A percentile compares a stretch with the other conserved stretches of the same genome.
Evolutionary conservation across 2,888 invertebrate genomes (phyloP).

Genomic region (Adelphocoris suturalis): DNA sequence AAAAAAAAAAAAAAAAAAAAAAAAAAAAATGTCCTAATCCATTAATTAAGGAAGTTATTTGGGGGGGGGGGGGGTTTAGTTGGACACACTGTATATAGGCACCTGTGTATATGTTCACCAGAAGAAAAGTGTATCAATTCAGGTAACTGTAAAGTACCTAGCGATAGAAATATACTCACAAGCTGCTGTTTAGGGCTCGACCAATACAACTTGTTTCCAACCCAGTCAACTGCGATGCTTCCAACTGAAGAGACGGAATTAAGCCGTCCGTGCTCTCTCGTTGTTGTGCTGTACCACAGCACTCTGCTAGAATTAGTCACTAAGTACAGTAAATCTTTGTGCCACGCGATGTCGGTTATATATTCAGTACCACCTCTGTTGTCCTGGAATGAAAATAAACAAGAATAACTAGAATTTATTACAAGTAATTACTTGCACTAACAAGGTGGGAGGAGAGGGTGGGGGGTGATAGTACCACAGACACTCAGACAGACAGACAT

Average conservation of each 20-base stretch:
- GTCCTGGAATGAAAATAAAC: constrained; percentile 71
- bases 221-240: constrained; percentile 93
- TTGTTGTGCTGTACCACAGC: constrained; percentile 86
- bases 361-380: constrained; percentile 74
- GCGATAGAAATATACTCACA: constrained; percentile 80
- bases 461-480: no score
- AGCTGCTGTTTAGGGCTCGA: constrained; percentile 90
- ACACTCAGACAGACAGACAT: no score
- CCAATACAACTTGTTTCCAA: constrained; percentile 94
- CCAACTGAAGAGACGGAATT: constrained; percentile 83
- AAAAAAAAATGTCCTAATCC: no score
- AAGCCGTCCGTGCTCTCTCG: constrained; percentile 81
- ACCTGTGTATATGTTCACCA: no score
- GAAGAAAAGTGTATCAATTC: no score
- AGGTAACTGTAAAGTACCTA: no score
- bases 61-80: no score
- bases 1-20: no score
- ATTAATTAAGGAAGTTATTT: no score
- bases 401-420: not conserved
- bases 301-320: constrained; percentile 87
- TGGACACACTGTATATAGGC: no score
- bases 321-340: constrained; percentile 86
- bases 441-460: no score
- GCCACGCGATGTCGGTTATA: constrained; percentile 84
- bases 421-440: not conserved